Evolutionary conservation across 2,113 vertebrate genomes (phyloP).

Genomic region (Falco punctatus): DNA sequence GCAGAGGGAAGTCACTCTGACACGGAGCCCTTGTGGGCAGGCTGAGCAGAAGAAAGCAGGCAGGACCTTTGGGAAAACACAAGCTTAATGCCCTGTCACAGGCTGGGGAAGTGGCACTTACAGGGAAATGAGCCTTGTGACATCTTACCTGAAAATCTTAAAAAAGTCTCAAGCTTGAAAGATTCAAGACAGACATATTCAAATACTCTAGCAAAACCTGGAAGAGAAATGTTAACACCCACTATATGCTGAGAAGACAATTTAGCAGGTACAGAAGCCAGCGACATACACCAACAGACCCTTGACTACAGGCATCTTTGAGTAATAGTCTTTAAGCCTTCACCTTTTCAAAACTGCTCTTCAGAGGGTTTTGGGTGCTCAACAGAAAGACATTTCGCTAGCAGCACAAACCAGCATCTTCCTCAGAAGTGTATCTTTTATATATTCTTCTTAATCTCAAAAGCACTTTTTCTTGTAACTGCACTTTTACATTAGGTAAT

Average conservation of each 20-base stretch:
- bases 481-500: neutral
- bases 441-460: neutral
- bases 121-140: neutral
- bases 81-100: neutral
- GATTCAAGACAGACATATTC: neutral
- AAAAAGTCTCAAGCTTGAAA: neutral
- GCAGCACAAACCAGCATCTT: neutral
- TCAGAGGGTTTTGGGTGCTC: neutral
- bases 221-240: neutral
- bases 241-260: neutral
- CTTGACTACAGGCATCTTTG: neutral
- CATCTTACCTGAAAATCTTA: neutral
- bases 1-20: neutral
- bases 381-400: neutral
- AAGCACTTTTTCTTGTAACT: neutral
- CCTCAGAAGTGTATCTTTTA: neutral
- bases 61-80: neutral
- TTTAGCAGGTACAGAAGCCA: neutral
- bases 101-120: neutral
- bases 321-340: neutral
- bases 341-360: neutral
- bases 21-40: constrained; percentile 7
- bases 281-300: neutral
- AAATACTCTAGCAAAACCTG: neutral
- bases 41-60: neutral